A percentile compares a stretch with the other conserved stretches of the same genome.
Conservation (phyloP, 2,888 invertebrate species). For the Limnephilus rhombicus region DNA sequence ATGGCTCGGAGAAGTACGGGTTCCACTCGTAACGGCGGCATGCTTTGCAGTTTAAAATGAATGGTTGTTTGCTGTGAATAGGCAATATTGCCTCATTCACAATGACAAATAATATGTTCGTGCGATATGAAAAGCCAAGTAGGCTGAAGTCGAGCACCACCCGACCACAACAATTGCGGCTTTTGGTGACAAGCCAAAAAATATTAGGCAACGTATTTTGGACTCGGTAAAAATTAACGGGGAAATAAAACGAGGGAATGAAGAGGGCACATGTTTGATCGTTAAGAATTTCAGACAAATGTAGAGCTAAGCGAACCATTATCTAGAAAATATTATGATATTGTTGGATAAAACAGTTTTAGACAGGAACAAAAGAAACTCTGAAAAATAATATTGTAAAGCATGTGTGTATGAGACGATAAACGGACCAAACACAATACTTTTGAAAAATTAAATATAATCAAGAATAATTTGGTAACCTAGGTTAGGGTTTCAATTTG, state of each 20-base stretch:
- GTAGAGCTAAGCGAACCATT: background rate
- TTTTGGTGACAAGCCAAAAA: background rate
- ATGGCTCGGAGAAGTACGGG: background rate
- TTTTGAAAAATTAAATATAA: too few species aligned
- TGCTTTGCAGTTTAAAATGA: background rate
- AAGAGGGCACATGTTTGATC: background rate
- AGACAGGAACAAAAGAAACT: too few species aligned
- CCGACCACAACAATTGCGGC: conserved; percentile 1
- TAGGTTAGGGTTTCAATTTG: too few species aligned
- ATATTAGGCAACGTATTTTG: background rate
- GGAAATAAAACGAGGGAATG: background rate
- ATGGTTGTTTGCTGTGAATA: background rate
- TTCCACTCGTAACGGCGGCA: background rate
- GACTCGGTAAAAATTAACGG: background rate
- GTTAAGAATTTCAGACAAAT: background rate
- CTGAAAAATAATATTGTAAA: too few species aligned
- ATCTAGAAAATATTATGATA: background rate
- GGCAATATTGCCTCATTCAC: background rate
- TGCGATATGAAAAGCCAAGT: background rate
- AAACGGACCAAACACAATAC: too few species aligned
- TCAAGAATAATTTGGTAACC: too few species aligned
- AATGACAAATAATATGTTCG: background rate
- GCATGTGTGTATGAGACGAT: too few species aligned
- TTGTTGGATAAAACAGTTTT: too few species aligned
- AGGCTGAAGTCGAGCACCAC: background rate